Percentiles rank a stretch among this genome's conserved stretches.
Evolutionary conservation across 1,140 invertebrate genomes (phyloP).

Genomic region (Drosophila athabasca): DNA sequence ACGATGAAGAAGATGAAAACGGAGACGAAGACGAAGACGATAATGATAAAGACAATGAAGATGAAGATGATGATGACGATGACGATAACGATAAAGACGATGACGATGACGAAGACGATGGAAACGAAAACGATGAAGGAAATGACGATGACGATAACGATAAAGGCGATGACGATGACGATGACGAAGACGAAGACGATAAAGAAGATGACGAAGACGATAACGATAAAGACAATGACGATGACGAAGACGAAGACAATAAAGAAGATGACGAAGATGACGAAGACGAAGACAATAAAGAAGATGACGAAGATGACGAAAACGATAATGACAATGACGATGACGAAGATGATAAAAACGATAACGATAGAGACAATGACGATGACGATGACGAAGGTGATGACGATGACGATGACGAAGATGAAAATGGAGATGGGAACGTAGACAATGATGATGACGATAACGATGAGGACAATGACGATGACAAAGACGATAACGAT

Average conservation of each 20-base stretch:
- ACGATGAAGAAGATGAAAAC: conserved; percentile 70
- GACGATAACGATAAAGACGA: conserved; percentile 35
- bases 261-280: conserved; percentile 33
- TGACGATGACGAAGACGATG: conserved; percentile 13
- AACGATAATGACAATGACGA: conserved; percentile 49
- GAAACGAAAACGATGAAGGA: conserved; percentile 4
- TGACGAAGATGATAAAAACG: conserved; percentile 64
- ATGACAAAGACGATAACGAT: conserved; percentile 53
- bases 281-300: conserved; percentile 17
- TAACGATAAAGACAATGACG: conserved; percentile 36
- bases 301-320: conserved; percentile 21
- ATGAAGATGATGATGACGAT: conserved; percentile 66
- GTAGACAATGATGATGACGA: conserved; percentile 16
- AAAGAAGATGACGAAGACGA: conserved; percentile 75
- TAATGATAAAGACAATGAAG: conserved; percentile 69
- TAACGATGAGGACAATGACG: conserved; percentile 69
- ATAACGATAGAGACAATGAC: conserved; percentile 64
- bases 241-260: conserved; percentile 25
- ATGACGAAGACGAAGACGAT: conserved; percentile 67
- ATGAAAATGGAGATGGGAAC: conserved; percentile 8
- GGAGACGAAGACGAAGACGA: conserved; percentile 49
- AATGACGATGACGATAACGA: conserved; percentile 30
- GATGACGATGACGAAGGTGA: conserved; percentile 24
- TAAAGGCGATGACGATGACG: conserved; percentile 9
- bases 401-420: conserved; percentile 9